Conservation (phyloP, 2,888 invertebrate genomes). For the Microplitis deprimator region DNA sequence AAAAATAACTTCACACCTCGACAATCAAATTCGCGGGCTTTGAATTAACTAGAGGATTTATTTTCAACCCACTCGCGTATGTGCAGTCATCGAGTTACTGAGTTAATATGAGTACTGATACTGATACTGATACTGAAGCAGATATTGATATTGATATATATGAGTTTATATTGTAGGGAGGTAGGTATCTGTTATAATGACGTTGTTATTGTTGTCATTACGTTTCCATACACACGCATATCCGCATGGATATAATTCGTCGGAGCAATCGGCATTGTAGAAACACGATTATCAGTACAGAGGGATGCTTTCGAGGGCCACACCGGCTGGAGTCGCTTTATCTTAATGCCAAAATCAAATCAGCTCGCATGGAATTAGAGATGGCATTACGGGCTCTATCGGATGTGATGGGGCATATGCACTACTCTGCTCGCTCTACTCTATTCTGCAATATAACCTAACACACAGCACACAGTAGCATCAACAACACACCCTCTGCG, state of each 20-base stretch:
- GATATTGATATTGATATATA: background rate
- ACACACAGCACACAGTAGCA: background rate
- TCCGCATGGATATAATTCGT: conserved; percentile 40
- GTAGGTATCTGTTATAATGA: background rate
- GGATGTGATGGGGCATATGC: conserved; percentile 61
- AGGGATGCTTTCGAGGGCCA: conserved; percentile 12
- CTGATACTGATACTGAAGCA: background rate
- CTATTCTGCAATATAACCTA: conserved; percentile 7
- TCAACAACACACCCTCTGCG: background rate
- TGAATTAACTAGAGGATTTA: background rate
- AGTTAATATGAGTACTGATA: background rate
- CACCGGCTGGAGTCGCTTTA: conserved; percentile 59
- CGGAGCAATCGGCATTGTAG: conserved; percentile 40
- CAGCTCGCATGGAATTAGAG: conserved; percentile 71
- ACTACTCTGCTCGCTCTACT: conserved; percentile 45
- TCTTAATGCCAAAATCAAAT: conserved; percentile 71
- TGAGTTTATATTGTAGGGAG: background rate
- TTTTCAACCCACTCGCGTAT: background rate
- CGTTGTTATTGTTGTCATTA: conserved; percentile 21
- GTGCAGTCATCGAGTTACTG: background rate
- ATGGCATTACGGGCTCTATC: conserved; percentile 69
- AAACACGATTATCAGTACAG: conserved; percentile 41
- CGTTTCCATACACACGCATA: conserved; percentile 19
- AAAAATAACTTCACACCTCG: conserved; percentile 57
- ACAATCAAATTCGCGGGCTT: conserved; percentile 43